A percentile compares a stretch with the other conserved stretches of the same genome.
phyloP scores from a whole-genome alignment of 2,113 vertebrate species.

The Prunella fulvescens region DNA sequence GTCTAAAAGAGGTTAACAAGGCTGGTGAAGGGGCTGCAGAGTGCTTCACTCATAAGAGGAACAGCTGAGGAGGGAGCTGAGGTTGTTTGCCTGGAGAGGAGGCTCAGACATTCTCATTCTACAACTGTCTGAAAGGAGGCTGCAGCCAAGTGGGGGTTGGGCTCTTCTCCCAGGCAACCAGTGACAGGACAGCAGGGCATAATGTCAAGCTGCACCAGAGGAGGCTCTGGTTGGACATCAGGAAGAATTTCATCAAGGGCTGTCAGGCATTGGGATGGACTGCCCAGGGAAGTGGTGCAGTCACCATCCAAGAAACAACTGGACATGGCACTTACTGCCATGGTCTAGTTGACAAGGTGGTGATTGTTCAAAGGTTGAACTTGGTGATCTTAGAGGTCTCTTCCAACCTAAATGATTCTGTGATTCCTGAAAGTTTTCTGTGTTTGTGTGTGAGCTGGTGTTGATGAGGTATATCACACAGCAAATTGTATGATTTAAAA shows the following conservation, averaged over 20 bases:
- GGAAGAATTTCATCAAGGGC: background rate
- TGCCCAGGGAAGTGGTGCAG: background rate
- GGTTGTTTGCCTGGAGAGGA: background rate
- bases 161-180: background rate
- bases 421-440: background rate
- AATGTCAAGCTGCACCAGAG: background rate
- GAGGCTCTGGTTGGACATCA: background rate
- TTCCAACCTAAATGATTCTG: background rate
- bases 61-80: background rate
- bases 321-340: background rate
- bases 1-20: background rate
- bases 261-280: background rate
- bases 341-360: background rate
- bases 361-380: background rate
- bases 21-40: background rate
- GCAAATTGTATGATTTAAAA: background rate
- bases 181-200: background rate
- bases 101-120: background rate
- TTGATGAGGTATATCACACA: background rate
- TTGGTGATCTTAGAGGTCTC: background rate
- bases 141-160: background rate
- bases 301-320: background rate
- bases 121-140: background rate
- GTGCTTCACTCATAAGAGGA: background rate
- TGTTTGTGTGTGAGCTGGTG: rapidly evolving